Base-by-base conservation (phyloP, 2,113 vertebrate species). In the Ceuthmochares aereus region DNA sequence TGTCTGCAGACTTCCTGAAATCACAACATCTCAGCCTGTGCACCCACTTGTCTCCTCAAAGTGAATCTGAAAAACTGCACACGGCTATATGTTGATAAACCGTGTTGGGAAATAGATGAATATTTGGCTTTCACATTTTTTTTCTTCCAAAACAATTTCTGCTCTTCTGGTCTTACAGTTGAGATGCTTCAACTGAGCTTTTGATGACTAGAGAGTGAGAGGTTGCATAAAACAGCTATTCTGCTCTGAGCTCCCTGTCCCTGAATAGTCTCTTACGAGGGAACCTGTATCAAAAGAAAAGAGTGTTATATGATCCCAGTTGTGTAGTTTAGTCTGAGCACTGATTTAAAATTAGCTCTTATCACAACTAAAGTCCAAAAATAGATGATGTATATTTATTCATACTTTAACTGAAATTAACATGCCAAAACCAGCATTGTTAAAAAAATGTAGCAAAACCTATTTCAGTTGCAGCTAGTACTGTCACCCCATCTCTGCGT, bases 351-450 rank as follows among this genome's bases (percentile, higher is more conserved):
- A 84, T 37, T 74, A 55, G 30, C 17, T 86, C 14, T 81, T 76
- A 91, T 34, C 37, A 84, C 63, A 83, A 80, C 47, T 66, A 13
- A 76, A 64, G 30, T 73, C 59, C 73, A 82, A 93, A 97, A 93
- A 89, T 74, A 95, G 84, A 82, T 64, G 12, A 88, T 21, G 14
- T 79, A 23, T 84, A 93, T 90, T 95, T 95, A 93, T 93, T 96
- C 79, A 95, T 90, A 59, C 47, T 90, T 94, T 37, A 85, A 51
- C 54, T 82, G 74, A 88, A 88, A 90, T 87, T 76, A 93, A 4
- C 34, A 54, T 88, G 79, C 66, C 95, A 91, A 96, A 93, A 69
- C 6, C 66, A 89, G 87, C 82, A 70, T 59, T 89, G 34, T 22
- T 76, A 25, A 79, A 93, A 72, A 89, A 84, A 23, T 43, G 51